Conservation (phyloP, 2,888 invertebrate genomes). For the Omphaloscelis lunosa region DNA sequence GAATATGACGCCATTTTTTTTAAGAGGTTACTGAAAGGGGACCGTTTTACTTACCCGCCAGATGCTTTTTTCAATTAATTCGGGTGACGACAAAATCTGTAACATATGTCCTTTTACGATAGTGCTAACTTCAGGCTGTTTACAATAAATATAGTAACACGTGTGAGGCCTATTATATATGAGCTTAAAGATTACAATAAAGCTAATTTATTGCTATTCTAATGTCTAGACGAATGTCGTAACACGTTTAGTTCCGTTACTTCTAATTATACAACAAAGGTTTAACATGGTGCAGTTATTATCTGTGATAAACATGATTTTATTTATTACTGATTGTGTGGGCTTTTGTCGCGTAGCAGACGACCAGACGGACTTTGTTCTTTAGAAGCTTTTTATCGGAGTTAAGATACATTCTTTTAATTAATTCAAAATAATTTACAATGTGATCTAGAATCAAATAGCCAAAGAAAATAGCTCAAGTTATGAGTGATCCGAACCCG, state of each 20-base stretch:
- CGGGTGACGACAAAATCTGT: background rate
- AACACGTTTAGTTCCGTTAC: conserved; percentile 42
- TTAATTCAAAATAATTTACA: no score
- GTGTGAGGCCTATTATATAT: conserved; percentile 27
- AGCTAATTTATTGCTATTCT: conserved; percentile 41
- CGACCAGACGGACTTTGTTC: no score
- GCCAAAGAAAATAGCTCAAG: conserved; percentile 2
- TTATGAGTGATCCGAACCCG: conserved; percentile 44
- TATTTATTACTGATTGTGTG: conserved; percentile 1
- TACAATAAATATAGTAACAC: conserved; percentile 24
- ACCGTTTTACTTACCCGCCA: background rate
- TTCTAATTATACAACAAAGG: conserved; percentile 45
- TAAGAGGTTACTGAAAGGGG: no score
- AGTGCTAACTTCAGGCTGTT: background rate
- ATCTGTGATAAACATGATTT: conserved; percentile 18
- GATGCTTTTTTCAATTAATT: background rate
- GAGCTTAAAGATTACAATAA: conserved; percentile 35
- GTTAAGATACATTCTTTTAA: background rate
- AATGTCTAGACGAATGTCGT: conserved; percentile 44
- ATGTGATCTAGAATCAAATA: background rate
- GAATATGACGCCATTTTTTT: background rate
- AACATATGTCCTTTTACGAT: conserved; percentile 1
- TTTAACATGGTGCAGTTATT: conserved; percentile 31
- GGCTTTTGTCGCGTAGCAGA: background rate
- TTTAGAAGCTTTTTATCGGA: background rate